These are phyloP conservation scores for Perca schrenkii DNA, from an alignment of 2,113 vertebrate genomes.

Conservation along the genomic window DNA sequence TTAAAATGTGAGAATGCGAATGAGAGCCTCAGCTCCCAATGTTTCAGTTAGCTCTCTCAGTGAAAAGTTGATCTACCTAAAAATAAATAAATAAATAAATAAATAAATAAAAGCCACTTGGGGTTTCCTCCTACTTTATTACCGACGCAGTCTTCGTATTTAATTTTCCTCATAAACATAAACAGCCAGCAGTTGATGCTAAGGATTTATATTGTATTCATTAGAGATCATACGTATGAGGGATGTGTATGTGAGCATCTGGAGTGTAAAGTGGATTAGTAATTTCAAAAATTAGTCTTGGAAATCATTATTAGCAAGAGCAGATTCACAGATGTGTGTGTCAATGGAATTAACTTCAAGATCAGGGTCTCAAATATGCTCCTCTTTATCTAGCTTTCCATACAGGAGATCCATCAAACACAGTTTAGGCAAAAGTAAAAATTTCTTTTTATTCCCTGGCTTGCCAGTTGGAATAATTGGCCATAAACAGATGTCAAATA, in stretches of 20 bases:
- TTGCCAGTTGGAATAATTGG: constrained; percentile 62
- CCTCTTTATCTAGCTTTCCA: neutral
- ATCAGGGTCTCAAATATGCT: neutral
- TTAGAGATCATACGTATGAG: constrained; percentile 30
- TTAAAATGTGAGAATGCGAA: neutral
- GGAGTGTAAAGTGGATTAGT: constrained; percentile 33
- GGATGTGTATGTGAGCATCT: constrained; percentile 40
- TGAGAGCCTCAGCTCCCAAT: neutral
- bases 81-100: too few relatives aligned
- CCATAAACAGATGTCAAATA: constrained; percentile 58
- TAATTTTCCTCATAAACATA: constrained; percentile 40
- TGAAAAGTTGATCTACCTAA: neutral
- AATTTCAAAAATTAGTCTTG: constrained; percentile 40
- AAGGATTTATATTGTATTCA: constrained; percentile 47
- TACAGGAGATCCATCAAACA: neutral
- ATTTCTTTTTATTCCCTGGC: constrained; percentile 19
- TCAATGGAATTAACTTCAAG: constrained; percentile 14
- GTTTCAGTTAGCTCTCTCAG: neutral
- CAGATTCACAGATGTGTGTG: constrained; percentile 4
- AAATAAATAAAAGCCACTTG: too few relatives aligned
- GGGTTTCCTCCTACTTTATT: constrained; percentile 11
- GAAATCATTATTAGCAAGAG: constrained; percentile 32
- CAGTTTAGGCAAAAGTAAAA: constrained; percentile 8
- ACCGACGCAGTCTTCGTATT: constrained; percentile 6
- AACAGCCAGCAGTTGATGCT: constrained; percentile 29